Evolutionary conservation across 2,888 invertebrate genomes (phyloP).

Genomic region (Subacronicta megacephala): DNA sequence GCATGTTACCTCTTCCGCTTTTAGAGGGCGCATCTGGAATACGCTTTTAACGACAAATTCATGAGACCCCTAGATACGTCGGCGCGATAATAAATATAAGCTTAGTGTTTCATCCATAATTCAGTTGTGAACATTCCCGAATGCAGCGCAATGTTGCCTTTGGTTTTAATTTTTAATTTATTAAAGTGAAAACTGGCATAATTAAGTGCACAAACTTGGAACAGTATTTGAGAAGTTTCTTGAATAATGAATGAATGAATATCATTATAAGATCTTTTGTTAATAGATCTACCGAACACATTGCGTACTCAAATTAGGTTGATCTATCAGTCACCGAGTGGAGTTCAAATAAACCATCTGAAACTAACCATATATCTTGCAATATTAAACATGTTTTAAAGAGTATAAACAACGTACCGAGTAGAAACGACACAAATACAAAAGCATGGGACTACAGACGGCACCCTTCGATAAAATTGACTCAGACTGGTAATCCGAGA

Average conservation of each 20-base stretch:
- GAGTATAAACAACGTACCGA: slow-evolving; percentile 7
- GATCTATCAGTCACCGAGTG: slow-evolving; percentile 17
- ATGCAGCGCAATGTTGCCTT: slow-evolving; percentile 38
- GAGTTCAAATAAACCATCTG: slow-evolving; percentile 15
- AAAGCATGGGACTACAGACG: slow-evolving; percentile 22
- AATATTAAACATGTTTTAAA: slow-evolving; percentile 27
- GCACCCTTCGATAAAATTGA: slow-evolving; percentile 48
- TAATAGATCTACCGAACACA: slow-evolving; percentile 19
- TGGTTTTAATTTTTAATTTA: slow-evolving; percentile 50
- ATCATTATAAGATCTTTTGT: slow-evolving; percentile 40
- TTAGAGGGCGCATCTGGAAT: slow-evolving; percentile 68
- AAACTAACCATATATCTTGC: slow-evolving; percentile 24
- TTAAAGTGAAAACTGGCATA: slow-evolving; percentile 43
- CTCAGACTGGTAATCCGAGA: slow-evolving; percentile 56
- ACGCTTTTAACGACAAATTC: slow-evolving; percentile 69
- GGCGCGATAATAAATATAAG: slow-evolving; percentile 61
- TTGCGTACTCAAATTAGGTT: slow-evolving; percentile 37
- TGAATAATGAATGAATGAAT: slow-evolving; percentile 49
- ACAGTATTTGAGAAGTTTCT: slow-evolving; percentile 44
- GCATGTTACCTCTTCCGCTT: slow-evolving; percentile 63
- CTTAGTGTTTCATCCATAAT: slow-evolving; percentile 56
- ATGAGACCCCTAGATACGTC: slow-evolving; percentile 56
- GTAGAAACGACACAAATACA: slow-evolving; percentile 27
- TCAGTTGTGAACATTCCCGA: slow-evolving; percentile 42
- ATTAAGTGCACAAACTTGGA: slow-evolving; percentile 45